A percentile compares a stretch with the other conserved stretches of the same genome.
Conservation (phyloP, 2,797 vertebrate genomes). For the Darevskia nairensis region DNA sequence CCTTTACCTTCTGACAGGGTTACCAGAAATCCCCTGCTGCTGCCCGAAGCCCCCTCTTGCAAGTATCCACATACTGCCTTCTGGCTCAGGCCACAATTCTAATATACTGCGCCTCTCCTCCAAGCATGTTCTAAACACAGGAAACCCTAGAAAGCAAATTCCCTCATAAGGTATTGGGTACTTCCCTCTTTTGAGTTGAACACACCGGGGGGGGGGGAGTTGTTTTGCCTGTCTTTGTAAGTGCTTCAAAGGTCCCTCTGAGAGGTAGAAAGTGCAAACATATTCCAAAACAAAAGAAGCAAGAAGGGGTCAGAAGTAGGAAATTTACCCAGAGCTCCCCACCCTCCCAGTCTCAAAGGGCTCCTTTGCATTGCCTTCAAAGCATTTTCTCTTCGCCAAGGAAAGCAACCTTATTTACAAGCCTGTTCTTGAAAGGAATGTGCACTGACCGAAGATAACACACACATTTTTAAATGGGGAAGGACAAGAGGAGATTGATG, state of each 20-base stretch:
- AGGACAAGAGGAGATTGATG: not conserved
- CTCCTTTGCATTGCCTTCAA: not conserved
- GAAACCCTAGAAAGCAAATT: not conserved
- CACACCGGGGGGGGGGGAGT: not conserved
- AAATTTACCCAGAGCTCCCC: not conserved
- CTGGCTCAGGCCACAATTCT: not conserved
- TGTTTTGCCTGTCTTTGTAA: accelerated
- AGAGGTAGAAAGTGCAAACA: not conserved
- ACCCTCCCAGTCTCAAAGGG: not conserved
- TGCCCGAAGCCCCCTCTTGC: not conserved
- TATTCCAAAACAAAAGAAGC: conserved; percentile 8
- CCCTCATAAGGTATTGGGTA: not conserved
- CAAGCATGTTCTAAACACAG: not conserved
- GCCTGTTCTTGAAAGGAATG: conserved; percentile 12
- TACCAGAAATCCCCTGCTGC: not conserved
- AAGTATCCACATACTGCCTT: not conserved
- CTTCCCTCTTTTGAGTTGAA: not conserved
- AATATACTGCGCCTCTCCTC: not conserved
- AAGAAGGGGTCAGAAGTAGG: not conserved
- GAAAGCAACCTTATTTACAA: not conserved
- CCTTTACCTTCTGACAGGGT: not conserved
- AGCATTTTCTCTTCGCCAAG: not conserved
- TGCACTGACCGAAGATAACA: not conserved
- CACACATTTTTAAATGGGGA: not conserved
- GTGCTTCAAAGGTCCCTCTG: not conserved